Base-by-base conservation (phyloP, 2,797 vertebrate genomes). In the Uromys caudimaculatus region DNA sequence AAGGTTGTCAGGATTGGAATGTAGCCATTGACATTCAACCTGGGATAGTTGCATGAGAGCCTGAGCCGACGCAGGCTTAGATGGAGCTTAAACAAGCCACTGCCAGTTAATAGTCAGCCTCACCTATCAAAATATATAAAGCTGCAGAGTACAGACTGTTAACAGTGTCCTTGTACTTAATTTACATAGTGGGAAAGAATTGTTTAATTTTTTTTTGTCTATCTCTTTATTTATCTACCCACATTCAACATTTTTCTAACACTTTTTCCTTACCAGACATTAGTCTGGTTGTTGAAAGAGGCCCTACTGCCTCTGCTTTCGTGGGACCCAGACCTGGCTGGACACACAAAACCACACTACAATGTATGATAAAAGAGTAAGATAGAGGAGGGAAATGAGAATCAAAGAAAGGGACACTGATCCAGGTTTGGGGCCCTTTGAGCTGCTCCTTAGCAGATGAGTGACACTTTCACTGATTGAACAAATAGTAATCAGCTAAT, bases 131-230 rank as follows among this genome's bases (percentile, higher is more conserved):
- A 84, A 77, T 73, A 52, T 73, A 71, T 10, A 50, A 81, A 94
- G 35, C 17, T 35, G 14, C 24, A 58, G 29, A 3, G 3, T 75
- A 64, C 4, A 21, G 6, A 69, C 27, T 62, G 2, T 89, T 38
- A 89, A 35, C 56, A 62, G 29, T 90, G 6, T 83, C 78, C 89
- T 67, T 92, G 91, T 23, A 81, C 79, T 95, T 93, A 38, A 76
- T 91, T 78, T 89, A 52, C 41, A 58, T 6, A 52, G 16, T 44
- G 6, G n/a, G 60, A 90, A 89, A 23, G 13, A 56, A 58, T 27
- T 71, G 3, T 71, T 58, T 9, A 7, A 76, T 76, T 47, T 50
- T 83, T 83, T 23, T 82, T 75, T 73, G 32, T 32, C 24, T 14
- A 19, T 86, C 47, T 38, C 62, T 71, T 38, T 24, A 32, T 71